A percentile compares a stretch with the other conserved stretches of the same genome.
phyloP scores from a whole-genome alignment of 1,140 invertebrate species.

The Zaprionus ghesquierei region DNA sequence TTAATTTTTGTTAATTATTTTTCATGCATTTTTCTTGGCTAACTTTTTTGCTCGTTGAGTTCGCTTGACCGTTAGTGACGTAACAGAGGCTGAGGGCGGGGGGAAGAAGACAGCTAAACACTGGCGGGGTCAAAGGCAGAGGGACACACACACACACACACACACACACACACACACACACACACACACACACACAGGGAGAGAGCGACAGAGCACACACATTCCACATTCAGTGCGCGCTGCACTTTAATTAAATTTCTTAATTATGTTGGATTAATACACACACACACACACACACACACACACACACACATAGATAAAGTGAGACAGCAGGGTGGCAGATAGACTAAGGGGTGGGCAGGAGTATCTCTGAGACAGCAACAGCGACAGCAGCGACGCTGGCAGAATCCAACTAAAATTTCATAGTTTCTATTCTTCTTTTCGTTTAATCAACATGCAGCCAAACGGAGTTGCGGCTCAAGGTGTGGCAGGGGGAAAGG shows the following conservation, averaged over 20 bases:
- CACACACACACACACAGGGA: not conserved
- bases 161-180: constrained; percentile 33
- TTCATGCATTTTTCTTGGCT: not conserved
- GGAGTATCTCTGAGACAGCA: not conserved
- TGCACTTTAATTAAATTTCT: constrained; percentile 81
- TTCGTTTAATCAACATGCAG: constrained; percentile 73
- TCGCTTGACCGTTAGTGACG: not conserved
- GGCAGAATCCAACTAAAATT: constrained; percentile 47
- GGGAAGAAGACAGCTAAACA: not conserved
- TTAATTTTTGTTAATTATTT: not conserved
- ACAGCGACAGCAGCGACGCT: constrained; percentile 8
- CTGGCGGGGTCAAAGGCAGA: not conserved
- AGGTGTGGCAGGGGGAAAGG: not conserved
- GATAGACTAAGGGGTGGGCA: not conserved
- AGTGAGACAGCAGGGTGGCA: not conserved
- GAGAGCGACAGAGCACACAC: constrained; percentile 24
- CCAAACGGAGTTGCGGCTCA: constrained; percentile 29
- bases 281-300: constrained; percentile 48
- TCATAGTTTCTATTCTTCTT: constrained; percentile 71
- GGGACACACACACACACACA: not conserved
- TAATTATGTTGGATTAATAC: constrained; percentile 80
- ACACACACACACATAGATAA: constrained; percentile 12
- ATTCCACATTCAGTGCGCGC: constrained; percentile 72
- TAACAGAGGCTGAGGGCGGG: not conserved
- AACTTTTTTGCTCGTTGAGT: no score